Conservation (phyloP, 1,140 invertebrate genomes). For the Helicoverpa armigera region DNA sequence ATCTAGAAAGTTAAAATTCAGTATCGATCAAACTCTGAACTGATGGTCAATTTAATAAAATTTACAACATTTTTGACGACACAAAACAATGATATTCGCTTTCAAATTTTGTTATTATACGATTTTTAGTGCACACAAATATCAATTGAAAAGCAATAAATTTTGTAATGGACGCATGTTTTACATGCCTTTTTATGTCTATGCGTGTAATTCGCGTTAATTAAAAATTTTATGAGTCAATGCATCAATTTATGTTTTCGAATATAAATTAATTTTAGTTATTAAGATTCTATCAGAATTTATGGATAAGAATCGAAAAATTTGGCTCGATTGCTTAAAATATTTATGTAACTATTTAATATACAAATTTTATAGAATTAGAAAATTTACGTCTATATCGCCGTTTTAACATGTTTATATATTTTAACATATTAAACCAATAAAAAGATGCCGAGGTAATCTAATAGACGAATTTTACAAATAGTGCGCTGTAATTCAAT, state of each 20-base stretch:
- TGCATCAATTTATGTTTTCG: slow-evolving; percentile 22
- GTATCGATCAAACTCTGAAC: slow-evolving; percentile 57
- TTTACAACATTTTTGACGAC: slow-evolving; percentile 57
- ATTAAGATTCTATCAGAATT: slow-evolving; percentile 19
- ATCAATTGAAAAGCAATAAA: slow-evolving; percentile 57
- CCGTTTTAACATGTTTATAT: background rate
- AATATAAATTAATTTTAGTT: slow-evolving; percentile 6
- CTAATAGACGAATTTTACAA: background rate
- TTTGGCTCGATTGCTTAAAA: too few species aligned
- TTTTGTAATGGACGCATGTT: slow-evolving; percentile 31
- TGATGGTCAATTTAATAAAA: slow-evolving; percentile 60
- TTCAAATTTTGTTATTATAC: slow-evolving; percentile 56
- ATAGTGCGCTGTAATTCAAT: background rate
- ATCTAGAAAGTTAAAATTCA: slow-evolving; percentile 58
- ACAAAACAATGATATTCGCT: slow-evolving; percentile 62
- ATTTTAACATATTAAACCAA: too few species aligned
- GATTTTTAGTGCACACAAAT: slow-evolving; percentile 61
- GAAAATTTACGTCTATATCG: too few species aligned
- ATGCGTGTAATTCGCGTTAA: slow-evolving; percentile 50
- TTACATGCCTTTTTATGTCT: slow-evolving; percentile 25
- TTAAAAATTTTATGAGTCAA: slow-evolving; percentile 45
- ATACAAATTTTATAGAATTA: too few species aligned
- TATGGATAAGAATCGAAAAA: background rate
- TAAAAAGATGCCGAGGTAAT: background rate
- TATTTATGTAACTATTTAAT: too few species aligned